These are phyloP conservation scores for Oreochromis spilurus DNA, from an alignment of 2,113 vertebrate genomes.

Conservation along the genomic window DNA sequence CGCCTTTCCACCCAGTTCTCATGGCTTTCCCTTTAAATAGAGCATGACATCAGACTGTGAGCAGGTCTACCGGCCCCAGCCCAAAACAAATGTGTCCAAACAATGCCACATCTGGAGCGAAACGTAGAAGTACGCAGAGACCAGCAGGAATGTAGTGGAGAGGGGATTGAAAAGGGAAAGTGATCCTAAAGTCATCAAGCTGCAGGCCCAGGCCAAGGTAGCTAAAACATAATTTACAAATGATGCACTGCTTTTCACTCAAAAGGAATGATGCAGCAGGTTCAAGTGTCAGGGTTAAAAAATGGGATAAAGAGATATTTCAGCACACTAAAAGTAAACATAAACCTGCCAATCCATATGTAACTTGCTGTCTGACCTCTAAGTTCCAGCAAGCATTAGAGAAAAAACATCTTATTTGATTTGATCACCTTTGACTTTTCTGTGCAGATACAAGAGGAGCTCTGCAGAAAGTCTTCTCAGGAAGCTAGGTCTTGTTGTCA, in stretches of 20 bases:
- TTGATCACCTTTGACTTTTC: constrained; percentile 26
- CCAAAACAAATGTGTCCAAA: constrained; percentile 69
- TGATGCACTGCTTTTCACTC: background rate
- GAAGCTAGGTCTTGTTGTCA: constrained; percentile 64
- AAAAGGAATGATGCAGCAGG: constrained; percentile 15
- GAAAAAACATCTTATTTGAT: constrained; percentile 2
- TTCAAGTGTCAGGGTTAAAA: background rate
- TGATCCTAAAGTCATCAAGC: constrained; percentile 59
- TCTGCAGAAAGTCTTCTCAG: constrained; percentile 34
- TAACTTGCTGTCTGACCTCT: background rate
- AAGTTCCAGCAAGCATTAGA: background rate
- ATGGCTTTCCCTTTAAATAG: constrained; percentile 69
- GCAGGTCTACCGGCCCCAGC: constrained; percentile 54
- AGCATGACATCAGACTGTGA: constrained; percentile 68
- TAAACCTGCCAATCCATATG: background rate
- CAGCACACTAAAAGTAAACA: background rate
- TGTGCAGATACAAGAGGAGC: constrained; percentile 15
- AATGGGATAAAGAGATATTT: background rate
- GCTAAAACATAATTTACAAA: constrained; percentile 63
- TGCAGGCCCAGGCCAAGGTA: constrained; percentile 58
- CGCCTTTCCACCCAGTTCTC: constrained; percentile 56
- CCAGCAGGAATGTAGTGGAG: constrained; percentile 63
- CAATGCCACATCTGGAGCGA: constrained; percentile 74
- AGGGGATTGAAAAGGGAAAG: constrained; percentile 60
- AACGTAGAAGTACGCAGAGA: constrained; percentile 35